Conservation (phyloP, 2,888 invertebrate genomes). For the Abrostola triplasia region DNA sequence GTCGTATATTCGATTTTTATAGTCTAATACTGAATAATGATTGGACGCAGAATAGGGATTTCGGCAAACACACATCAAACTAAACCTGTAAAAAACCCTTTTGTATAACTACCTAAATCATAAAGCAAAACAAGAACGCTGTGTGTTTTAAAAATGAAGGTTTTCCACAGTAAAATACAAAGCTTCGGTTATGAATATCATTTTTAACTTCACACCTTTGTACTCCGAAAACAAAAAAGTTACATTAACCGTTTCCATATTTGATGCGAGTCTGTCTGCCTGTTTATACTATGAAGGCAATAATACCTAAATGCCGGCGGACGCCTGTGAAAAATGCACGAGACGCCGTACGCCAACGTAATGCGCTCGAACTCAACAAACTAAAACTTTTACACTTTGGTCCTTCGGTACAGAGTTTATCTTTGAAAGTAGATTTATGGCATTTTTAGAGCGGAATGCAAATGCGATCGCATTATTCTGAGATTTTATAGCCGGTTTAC, state of each 20-base stretch:
- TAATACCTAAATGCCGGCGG: conserved; percentile 41
- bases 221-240: conserved; percentile 4
- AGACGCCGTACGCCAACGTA: conserved; percentile 38
- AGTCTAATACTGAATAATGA: too few species aligned
- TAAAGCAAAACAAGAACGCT: not conserved
- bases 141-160: not conserved
- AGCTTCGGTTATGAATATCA: not conserved
- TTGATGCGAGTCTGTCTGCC: conserved; percentile 18
- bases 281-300: conserved; percentile 35
- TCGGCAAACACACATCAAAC: not conserved
- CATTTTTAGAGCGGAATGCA: conserved; percentile 58
- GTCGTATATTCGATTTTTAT: conserved; percentile 3
- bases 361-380: conserved; percentile 51
- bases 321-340: conserved; percentile 54
- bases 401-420: conserved; percentile 60
- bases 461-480: conserved; percentile 53
- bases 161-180: not conserved
- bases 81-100: not conserved
- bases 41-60: too few species aligned
- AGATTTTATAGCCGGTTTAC: conserved; percentile 47
- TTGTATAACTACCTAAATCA: not conserved
- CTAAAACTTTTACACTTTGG: conserved; percentile 64
- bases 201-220: conserved; percentile 18
- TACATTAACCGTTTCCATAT: conserved; percentile 21
- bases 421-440: conserved; percentile 68